Evolutionary conservation across 2,888 invertebrate genomes (phyloP).

Genomic region (Metallyticus violacea): DNA sequence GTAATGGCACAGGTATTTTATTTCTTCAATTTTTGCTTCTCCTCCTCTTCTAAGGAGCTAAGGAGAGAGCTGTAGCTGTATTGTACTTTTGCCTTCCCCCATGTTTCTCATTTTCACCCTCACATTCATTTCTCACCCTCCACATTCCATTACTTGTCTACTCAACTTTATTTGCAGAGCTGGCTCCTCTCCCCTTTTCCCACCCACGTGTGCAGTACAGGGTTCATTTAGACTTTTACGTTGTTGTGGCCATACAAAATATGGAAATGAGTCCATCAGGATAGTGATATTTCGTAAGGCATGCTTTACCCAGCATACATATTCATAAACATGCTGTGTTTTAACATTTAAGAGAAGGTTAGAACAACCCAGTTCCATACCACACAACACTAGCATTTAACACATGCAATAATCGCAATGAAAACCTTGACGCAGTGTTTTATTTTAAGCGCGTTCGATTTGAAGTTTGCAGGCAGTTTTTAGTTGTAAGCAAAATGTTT

Average conservation of each 20-base stretch:
- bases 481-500: too few species aligned
- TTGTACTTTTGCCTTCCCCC: neutral
- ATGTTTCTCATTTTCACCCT: slow-evolving; percentile 7
- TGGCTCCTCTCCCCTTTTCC: neutral
- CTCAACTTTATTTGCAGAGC: neutral
- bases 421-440: neutral
- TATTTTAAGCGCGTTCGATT: neutral
- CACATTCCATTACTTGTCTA: neutral
- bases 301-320: neutral
- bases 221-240: neutral
- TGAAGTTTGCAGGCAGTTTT: neutral
- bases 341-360: neutral
- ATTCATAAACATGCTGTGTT: neutral
- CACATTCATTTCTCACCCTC: slow-evolving; percentile 6
- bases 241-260: neutral
- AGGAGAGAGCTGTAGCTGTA: neutral
- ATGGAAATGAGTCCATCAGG: neutral
- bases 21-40: neutral
- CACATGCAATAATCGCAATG: neutral
- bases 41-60: neutral
- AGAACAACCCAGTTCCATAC: neutral
- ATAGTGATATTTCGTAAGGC: neutral
- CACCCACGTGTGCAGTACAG: neutral
- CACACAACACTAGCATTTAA: neutral
- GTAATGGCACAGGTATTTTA: slow-evolving; percentile 17